A percentile compares a stretch with the other conserved stretches of the same genome.
phyloP scores from a whole-genome alignment of 2,888 invertebrate species.

The Gerris lacustris region DNA sequence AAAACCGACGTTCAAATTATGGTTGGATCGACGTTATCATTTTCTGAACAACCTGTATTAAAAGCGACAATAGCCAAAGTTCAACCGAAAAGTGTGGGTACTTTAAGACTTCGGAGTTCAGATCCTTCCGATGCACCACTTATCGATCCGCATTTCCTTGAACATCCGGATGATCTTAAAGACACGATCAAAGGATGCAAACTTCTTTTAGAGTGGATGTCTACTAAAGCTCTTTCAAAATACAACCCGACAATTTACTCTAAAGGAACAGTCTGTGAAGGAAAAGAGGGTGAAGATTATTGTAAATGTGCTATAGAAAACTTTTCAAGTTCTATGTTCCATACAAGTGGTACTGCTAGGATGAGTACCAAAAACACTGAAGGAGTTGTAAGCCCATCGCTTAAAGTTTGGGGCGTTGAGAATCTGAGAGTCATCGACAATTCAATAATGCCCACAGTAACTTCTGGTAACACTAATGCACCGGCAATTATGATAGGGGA shows the following conservation, averaged over 20 bases:
- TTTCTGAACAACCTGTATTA: conserved; percentile 12
- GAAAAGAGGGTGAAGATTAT: background rate
- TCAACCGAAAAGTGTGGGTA: conserved; percentile 18
- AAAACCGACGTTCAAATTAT: conserved; percentile 20
- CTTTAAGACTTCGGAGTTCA: conserved; percentile 13
- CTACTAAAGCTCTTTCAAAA: conserved; percentile 20
- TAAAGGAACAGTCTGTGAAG: background rate
- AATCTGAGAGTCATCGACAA: background rate
- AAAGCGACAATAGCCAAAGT: conserved; percentile 11
- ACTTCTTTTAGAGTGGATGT: conserved; percentile 29
- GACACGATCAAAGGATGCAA: conserved; percentile 30
- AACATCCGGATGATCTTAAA: conserved; percentile 36
- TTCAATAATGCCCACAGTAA: background rate
- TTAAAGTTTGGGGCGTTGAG: background rate
- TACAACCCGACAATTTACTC: background rate
- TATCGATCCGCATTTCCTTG: conserved; percentile 43
- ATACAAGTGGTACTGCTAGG: background rate
- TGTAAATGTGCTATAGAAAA: background rate
- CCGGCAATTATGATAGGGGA: background rate
- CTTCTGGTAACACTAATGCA: background rate
- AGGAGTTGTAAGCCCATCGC: background rate
- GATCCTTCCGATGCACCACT: conserved; percentile 37
- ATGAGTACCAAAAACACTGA: background rate
- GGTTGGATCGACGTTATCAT: conserved; percentile 1
- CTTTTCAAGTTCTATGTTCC: background rate